Evolutionary conservation across 2,797 vertebrate species (phyloP), one percentile per base, ranked within the genome.

Genomic region (Allobates femoralis): DNA sequence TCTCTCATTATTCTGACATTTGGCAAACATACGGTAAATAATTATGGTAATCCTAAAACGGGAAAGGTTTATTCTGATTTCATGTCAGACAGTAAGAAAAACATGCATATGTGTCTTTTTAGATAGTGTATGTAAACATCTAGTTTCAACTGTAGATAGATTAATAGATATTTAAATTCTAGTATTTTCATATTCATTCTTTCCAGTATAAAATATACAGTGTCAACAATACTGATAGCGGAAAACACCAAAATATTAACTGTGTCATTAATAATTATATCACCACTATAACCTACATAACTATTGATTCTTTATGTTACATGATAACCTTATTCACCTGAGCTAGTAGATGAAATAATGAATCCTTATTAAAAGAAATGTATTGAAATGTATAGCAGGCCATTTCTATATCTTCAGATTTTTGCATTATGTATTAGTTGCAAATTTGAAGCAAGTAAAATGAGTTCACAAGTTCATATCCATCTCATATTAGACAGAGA

Each of bases 401-500:
- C 10, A 74, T 74, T 60, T 11, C 55, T 11, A 16, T 74, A 83
- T 58, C n/a, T 56, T 83, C 53, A 58, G 58, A 64, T 41, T 73
- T 85, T 85, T 87, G 62, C 69, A 79, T 83, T 69, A 78, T 83
- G 37, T 73, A 69, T 77, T 64, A 71, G 51, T 75, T 78, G 73
- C 32, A 69, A 73, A 77, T 67, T 77, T 67, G 18, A 86, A 82
- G 81, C 80, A 79, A 87, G 58, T 83, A 60, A 87, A 87, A 71
- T 83, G 81, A 79, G 81, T 83, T 87, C 86, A 87, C 53, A 83
- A 83, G 81, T 83, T 87, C 81, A 87, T 73, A 82, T 78, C 69
- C 80, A 71, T 78, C 73, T 78, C 60, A 51, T 82, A 87, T 83
- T 83, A 87, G 62, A n/a, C 37, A 60, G 37, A 56, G 60, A 71